These are phyloP conservation scores for Arion vulgaris DNA, from an alignment of 1,140 invertebrate genomes.

Conservation along the genomic window DNA sequence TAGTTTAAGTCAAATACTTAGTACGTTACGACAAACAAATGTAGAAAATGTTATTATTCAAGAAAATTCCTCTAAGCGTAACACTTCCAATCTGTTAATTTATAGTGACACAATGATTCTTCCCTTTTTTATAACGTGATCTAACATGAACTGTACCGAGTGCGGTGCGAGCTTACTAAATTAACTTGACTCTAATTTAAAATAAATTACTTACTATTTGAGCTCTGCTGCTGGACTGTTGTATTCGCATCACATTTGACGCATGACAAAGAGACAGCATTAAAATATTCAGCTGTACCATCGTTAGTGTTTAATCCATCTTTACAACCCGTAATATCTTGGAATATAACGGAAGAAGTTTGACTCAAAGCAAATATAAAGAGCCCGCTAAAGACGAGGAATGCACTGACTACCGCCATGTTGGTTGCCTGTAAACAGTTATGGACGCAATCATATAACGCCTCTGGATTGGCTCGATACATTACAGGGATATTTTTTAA, in stretches of 20 bases:
- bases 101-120: too few species aligned
- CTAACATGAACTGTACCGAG: background rate
- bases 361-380: conserved; percentile 15
- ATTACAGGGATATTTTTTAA: too few species aligned
- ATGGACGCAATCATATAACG: background rate
- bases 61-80: too few species aligned
- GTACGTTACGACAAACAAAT: too few species aligned
- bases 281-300: conserved; percentile 35
- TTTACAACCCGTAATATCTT: conserved; percentile 19
- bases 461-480: too few species aligned
- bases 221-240: conserved; percentile 40
- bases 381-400: conserved; percentile 7
- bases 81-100: too few species aligned
- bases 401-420: conserved; percentile 47
- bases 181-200: too few species aligned
- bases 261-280: conserved; percentile 37
- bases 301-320: conserved; percentile 4
- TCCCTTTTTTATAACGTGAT: too few species aligned
- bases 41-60: too few species aligned
- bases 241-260: conserved; percentile 30
- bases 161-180: background rate
- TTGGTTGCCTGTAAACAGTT: conserved; percentile 54
- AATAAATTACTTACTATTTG: conserved; percentile 47
- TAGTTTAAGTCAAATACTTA: too few species aligned
- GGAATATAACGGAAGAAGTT: conserved; percentile 13